Evolutionary conservation across 1,140 invertebrate species (phyloP), one percentile per base, ranked within the genome.

Genomic region (Papilio xuthus): DNA sequence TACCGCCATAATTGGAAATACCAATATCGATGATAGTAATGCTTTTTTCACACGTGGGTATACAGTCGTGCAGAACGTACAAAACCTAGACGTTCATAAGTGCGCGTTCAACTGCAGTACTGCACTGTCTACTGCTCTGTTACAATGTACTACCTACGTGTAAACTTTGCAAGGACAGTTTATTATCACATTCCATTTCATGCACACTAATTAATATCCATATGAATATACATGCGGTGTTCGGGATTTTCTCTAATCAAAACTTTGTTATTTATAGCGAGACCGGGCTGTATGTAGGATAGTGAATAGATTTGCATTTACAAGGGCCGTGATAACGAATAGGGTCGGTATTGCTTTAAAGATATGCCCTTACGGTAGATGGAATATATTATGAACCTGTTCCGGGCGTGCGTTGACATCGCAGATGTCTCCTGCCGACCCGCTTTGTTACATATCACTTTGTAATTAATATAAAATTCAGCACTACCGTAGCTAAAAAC

Each of bases 231-330:
- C 85, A 89, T 87, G 79, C 82, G 84, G 85, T 89, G 87, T 86
- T 84, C 84, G 86, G 81, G 86, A 80, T 88, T 89, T 89, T 89
- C 88, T 85, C 85, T 85, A 87, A 90, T 92, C 90, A 92, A 90
- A 91, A 89, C 86, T 90, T 84, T 83, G 88, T 92, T 92, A 92
- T 92, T 92, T 92, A 92, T 90, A 88, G 85, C 81, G 77, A 71
- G 81, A 79, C 78, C 82, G 78, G 81, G 80, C 71, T 79, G 63
- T 73, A 85, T 86, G 81, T 86, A 81, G 84, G 78, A 73, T 69
- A 83, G 78, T 84, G 86, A 85, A 88, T 87, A 81, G 82, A 90
- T 92, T 92, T 87, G 89, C 89, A 92, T 92, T 87, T 85, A 88
- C 88, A 88, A 87, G 85, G 84, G 79, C 72, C 77, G 56, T 85